These are phyloP conservation scores for Drosophila sordidula DNA, from an alignment of 2,888 invertebrate genomes.

Conservation along the genomic window DNA sequence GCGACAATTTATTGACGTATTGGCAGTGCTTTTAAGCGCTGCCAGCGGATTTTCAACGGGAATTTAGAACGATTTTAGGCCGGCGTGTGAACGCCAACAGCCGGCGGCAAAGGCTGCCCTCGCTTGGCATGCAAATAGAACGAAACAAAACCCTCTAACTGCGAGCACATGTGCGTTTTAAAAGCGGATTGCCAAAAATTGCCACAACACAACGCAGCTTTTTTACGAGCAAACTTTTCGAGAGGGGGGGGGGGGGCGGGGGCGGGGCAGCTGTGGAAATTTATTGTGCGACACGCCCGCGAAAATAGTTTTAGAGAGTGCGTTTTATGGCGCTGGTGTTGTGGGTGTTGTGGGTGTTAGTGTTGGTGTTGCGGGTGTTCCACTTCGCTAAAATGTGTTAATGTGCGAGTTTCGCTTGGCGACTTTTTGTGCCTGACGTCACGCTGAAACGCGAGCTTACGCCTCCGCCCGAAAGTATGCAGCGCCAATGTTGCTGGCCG, in stretches of 20 bases:
- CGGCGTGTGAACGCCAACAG: conserved; percentile 65
- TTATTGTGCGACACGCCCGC: conserved; percentile 71
- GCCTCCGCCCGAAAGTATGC: conserved; percentile 57
- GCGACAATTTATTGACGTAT: conserved; percentile 69
- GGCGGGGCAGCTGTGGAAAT: conserved; percentile 27
- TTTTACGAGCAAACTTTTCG: conserved; percentile 32
- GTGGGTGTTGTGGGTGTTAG: not conserved
- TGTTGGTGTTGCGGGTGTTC: conserved; percentile 6
- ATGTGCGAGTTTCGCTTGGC: conserved; percentile 68
- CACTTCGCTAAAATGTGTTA: conserved; percentile 63
- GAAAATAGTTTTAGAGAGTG: conserved; percentile 75
- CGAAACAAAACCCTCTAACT: conserved; percentile 53
- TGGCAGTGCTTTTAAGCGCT: conserved; percentile 50
- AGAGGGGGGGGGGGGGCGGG: not conserved
- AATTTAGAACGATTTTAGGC: conserved; percentile 43
- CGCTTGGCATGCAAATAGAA: conserved; percentile 70
- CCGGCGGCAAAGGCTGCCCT: conserved; percentile 26
- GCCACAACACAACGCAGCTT: conserved; percentile 24
- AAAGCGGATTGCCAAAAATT: conserved; percentile 73
- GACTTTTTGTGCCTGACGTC: conserved; percentile 41
- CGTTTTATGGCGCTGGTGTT: conserved; percentile 59
- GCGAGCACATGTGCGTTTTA: conserved; percentile 56
- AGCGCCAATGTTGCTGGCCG: conserved; percentile 19
- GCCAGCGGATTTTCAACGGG: conserved; percentile 32
- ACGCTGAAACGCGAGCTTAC: conserved; percentile 35